A percentile compares a stretch with the other conserved stretches of the same genome.
Conservation (phyloP, 2,797 vertebrate species). For the Spinus olivaceus region DNA sequence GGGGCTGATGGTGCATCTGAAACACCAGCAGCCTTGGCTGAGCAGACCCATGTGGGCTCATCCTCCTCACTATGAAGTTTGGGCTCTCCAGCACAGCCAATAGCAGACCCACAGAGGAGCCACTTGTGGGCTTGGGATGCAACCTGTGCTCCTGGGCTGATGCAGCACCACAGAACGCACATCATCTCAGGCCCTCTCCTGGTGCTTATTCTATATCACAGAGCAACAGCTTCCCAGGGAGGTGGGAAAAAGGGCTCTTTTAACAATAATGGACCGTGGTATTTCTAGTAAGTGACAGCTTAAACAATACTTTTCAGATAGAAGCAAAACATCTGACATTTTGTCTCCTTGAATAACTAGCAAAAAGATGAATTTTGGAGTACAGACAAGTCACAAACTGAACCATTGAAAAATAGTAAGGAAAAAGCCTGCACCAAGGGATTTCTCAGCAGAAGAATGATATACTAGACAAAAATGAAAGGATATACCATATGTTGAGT, state of each 20-base stretch:
- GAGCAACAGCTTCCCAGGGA: not conserved
- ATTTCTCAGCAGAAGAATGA: slow-evolving; percentile 46
- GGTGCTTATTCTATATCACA: not conserved
- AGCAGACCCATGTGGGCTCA: fast-evolving
- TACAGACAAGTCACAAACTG: not conserved
- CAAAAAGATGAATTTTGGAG: not conserved
- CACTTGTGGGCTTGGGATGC: fast-evolving
- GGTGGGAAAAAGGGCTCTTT: not conserved
- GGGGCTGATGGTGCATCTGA: not conserved
- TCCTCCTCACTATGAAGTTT: not conserved
- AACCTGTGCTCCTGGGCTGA: fast-evolving
- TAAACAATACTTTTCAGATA: not conserved
- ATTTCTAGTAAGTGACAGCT: not conserved
- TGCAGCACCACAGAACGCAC: fast-evolving
- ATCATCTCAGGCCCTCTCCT: not conserved
- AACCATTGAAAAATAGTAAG: not conserved
- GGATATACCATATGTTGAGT: slow-evolving; percentile 62
- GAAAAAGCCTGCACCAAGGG: not conserved
- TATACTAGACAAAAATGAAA: slow-evolving; percentile 55
- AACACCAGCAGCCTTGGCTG: not conserved
- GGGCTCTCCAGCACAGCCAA: not conserved
- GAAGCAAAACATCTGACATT: slow-evolving; percentile 8
- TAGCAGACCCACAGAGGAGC: fast-evolving
- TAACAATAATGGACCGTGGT: not conserved
- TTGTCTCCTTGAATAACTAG: not conserved